These are phyloP conservation scores for Paraescarpia echinospica DNA, from an alignment of 1,140 invertebrate genomes.

Conservation along the genomic window DNA sequence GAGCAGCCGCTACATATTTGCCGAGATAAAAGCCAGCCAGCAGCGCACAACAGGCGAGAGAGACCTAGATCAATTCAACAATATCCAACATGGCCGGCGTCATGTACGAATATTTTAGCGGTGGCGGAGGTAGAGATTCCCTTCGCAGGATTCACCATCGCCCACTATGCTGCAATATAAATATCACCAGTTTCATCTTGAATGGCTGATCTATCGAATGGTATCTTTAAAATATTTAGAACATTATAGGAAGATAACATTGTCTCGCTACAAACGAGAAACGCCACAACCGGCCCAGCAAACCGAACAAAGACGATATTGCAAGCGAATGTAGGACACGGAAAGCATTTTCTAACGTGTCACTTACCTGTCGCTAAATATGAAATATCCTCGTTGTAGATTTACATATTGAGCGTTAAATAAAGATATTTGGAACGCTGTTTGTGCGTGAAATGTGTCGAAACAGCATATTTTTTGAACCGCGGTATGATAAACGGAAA, in stretches of 20 bases:
- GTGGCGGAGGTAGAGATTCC: not conserved
- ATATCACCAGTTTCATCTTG: not conserved
- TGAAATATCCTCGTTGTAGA: not conserved
- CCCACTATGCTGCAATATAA: not conserved
- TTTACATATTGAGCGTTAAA: not conserved
- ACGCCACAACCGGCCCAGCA: not conserved
- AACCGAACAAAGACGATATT: slow-evolving; percentile 5
- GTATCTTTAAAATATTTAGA: not conserved
- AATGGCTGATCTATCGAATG: not conserved
- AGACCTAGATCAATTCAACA: slow-evolving; percentile 5
- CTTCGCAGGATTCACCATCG: not conserved
- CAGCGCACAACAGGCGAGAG: not conserved
- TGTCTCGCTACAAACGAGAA: not conserved
- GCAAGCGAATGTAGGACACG: not conserved
- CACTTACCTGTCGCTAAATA: not conserved
- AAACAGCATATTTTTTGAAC: not conserved
- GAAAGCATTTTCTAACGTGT: not conserved
- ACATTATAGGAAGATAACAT: not conserved
- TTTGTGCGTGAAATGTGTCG: not conserved
- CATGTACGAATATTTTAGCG: slow-evolving; percentile 1
- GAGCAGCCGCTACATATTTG: slow-evolving; percentile 3
- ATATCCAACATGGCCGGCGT: slow-evolving; percentile 3
- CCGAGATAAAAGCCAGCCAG: slow-evolving; percentile 2
- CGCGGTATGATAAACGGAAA: not conserved
- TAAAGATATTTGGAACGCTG: not conserved